Evolutionary conservation across 2,888 invertebrate species (phyloP), one percentile per base, ranked within the genome.

Genomic region (Neoascia interrupta): DNA sequence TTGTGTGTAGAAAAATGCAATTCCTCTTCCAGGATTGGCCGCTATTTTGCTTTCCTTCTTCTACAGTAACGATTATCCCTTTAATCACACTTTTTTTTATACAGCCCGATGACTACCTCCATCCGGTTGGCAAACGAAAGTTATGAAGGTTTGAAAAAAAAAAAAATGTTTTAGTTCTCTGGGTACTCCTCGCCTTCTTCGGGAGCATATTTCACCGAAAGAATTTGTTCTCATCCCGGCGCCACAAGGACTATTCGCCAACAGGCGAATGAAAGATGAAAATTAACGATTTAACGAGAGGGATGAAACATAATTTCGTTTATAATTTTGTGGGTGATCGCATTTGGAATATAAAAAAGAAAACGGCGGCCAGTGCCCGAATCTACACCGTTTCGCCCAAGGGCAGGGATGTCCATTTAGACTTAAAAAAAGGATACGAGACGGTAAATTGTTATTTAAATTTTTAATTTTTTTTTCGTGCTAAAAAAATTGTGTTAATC

Each of bases 371-470:
- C n/a, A n/a, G n/a, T n/a, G n/a, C n/a, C n/a, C n/a, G n/a, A 34
- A 34, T 16, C 34, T 45, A 8, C 37, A 19, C 6, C 10, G 15
- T 11, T 8, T 6, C 5, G 16, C 36, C 54, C 6, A n/a, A 15
- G 15, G 53, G 45, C 36, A 41, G 36, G 36, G 64, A 45, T 36
- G 18, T 43, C 53, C 11, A 43, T 11, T 34, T 2, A 10, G 3
- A n/a, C 0, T 19, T 19, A 54, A 43, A 41, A 45, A 56, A 56
- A 36, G 45, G 54, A 45, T 66, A 66, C 47, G 19, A 19, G 10
- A 37, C 54, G 45, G 37, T 56, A 56, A 66, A 66, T 66, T 56
- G 36, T 45, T 66, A 66, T 66, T 66, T 56, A 66, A 66, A 56
- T 39, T 47, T 54, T 47, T 49, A 11, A 54, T 28, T 23, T 19